Conservation (phyloP, 1,140 invertebrate genomes). For the Xylocopa sonorina region DNA sequence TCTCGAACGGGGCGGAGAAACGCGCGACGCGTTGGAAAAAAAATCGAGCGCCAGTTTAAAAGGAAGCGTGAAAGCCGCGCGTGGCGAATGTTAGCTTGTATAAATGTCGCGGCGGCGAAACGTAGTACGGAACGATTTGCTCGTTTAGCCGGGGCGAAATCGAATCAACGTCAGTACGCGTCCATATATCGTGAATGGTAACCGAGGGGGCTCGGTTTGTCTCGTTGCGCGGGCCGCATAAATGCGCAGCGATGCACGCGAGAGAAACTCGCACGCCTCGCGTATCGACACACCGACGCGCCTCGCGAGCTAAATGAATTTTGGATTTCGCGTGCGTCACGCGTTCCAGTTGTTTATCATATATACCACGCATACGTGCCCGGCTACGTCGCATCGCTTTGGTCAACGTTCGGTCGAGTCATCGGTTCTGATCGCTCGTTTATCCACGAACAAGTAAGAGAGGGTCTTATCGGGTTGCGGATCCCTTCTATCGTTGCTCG, state of each 20-base stretch:
- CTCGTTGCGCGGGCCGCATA: conserved; percentile 43
- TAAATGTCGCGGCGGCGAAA: not conserved
- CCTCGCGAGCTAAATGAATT: conserved; percentile 52
- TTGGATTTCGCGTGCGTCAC: conserved; percentile 53
- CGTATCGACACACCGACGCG: conserved; percentile 42
- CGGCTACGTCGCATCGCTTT: not conserved
- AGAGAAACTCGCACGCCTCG: conserved; percentile 48
- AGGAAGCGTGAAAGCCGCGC: not conserved
- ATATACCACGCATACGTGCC: not conserved
- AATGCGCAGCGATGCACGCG: conserved; percentile 58
- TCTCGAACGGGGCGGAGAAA: no score
- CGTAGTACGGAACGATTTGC: conserved; percentile 42
- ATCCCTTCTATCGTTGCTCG: not conserved
- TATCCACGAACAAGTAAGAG: no score
- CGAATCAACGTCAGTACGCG: conserved; percentile 40
- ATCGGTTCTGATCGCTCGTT: no score
- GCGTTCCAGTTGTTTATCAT: conserved; percentile 49
- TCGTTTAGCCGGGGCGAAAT: conserved; percentile 31
- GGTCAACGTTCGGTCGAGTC: no score
- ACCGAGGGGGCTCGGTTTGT: conserved; percentile 39
- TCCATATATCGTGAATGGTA: conserved; percentile 22
- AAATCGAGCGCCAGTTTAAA: no score
- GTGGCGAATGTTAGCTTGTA: conserved; percentile 1
- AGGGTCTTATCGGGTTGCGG: conserved; percentile 5
- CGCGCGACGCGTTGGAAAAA: not conserved